phyloP scores from a whole-genome alignment of 1,140 invertebrate genomes.

The Lasaia peninsularis region DNA sequence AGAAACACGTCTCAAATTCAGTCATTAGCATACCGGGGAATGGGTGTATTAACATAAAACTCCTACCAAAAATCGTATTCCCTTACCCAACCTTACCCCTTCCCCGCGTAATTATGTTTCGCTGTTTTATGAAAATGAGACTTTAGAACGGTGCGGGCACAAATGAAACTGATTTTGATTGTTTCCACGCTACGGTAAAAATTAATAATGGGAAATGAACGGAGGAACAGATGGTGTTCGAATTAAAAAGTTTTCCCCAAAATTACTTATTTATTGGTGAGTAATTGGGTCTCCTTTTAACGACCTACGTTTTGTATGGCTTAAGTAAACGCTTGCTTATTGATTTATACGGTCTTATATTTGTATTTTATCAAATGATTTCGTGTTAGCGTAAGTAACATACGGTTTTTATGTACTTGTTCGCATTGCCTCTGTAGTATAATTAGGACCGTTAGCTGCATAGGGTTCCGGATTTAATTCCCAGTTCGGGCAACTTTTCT shows the following conservation, averaged over 20 bases:
- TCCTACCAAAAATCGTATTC: slow-evolving; percentile 50
- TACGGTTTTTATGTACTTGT: no score
- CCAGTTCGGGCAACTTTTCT: no score
- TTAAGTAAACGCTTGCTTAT: neutral
- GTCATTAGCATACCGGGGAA: slow-evolving; percentile 50
- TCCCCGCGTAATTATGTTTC: slow-evolving; percentile 26
- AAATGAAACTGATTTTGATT: slow-evolving; percentile 37
- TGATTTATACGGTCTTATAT: no score
- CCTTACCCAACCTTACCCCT: slow-evolving; percentile 30
- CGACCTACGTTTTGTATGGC: neutral
- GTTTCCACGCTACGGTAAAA: slow-evolving; percentile 20
- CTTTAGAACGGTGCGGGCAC: slow-evolving; percentile 40
- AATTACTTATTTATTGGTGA: neutral
- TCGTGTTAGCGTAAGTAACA: no score
- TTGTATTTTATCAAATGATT: no score
- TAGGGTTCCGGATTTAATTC: no score
- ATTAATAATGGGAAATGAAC: slow-evolving; percentile 18
- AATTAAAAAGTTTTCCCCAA: neutral
- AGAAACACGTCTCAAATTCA: slow-evolving; percentile 42
- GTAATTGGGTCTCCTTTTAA: slow-evolving; percentile 10
- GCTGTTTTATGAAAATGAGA: slow-evolving; percentile 61
- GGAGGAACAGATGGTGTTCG: neutral
- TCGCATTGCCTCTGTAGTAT: no score
- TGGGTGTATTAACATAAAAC: slow-evolving; percentile 59
- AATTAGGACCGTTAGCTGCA: no score